These are phyloP conservation scores for Drosophila gunungcola DNA, from an alignment of 1,140 invertebrate genomes.

Conservation along the genomic window DNA sequence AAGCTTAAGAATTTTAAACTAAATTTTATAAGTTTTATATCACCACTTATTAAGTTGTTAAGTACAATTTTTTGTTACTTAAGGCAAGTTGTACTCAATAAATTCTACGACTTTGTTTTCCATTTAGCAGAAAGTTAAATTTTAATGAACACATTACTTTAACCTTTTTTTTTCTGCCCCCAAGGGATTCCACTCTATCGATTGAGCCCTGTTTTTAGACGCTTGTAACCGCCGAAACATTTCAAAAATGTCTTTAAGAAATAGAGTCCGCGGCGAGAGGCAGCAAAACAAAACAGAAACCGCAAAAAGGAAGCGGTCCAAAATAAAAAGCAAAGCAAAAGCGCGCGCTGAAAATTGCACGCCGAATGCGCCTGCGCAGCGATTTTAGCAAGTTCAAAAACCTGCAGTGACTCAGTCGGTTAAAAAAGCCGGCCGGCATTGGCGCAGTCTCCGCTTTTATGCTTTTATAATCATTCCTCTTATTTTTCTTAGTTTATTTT, in stretches of 20 bases:
- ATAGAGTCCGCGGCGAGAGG: constrained; percentile 14
- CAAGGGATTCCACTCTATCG: neutral
- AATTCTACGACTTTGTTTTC: too few species aligned
- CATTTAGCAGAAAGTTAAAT: too few species aligned
- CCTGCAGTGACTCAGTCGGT: constrained; percentile 65
- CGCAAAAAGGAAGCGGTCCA: constrained; percentile 35
- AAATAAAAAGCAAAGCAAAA: constrained; percentile 38
- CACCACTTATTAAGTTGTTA: too few species aligned
- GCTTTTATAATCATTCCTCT: constrained; percentile 17
- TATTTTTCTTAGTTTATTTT: constrained; percentile 27
- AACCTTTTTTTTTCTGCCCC: neutral
- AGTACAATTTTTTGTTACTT: too few species aligned
- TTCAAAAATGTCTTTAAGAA: constrained; percentile 56
- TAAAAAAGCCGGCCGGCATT: constrained; percentile 78
- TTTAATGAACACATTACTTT: too few species aligned
- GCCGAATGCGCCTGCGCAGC: constrained; percentile 65
- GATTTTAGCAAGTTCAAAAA: constrained; percentile 74
- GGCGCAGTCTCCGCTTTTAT: constrained; percentile 31
- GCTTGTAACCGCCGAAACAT: constrained; percentile 60
- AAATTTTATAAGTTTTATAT: too few species aligned
- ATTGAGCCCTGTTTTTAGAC: constrained; percentile 10
- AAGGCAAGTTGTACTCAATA: too few species aligned
- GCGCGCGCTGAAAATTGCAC: constrained; percentile 55
- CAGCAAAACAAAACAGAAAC: constrained; percentile 40
- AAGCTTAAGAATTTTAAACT: too few species aligned